Percentiles rank a stretch among this genome's conserved stretches.
phyloP scores from a whole-genome alignment of 2,113 vertebrate genomes.

The Tetraodon nigroviridis region DNA sequence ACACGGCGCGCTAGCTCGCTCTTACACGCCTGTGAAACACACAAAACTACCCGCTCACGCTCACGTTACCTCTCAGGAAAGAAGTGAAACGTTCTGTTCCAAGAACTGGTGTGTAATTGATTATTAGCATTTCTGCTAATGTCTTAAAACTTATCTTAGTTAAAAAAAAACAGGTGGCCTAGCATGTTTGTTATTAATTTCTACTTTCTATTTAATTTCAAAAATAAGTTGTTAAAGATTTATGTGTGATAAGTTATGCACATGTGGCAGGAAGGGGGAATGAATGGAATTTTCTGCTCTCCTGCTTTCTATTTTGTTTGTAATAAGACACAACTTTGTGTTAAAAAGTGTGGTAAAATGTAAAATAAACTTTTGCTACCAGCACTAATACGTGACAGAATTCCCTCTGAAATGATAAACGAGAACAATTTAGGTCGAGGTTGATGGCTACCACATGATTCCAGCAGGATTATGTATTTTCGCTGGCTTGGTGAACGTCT shows the following conservation, averaged over 20 bases:
- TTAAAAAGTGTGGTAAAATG: too few species aligned
- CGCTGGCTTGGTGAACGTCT: constrained; percentile 40
- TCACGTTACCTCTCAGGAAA: constrained; percentile 58
- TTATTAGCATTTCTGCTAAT: too few species aligned
- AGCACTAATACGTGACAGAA: constrained; percentile 1
- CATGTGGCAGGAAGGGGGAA: too few species aligned
- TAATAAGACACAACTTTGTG: too few species aligned
- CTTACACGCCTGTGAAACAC: constrained; percentile 71
- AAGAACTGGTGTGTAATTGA: constrained; percentile 52
- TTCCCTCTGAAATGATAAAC: constrained; percentile 20
- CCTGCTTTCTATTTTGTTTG: too few species aligned
- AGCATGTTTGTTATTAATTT: neutral
- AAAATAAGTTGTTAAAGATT: too few species aligned
- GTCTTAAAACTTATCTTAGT: constrained; percentile 7
- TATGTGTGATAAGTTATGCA: too few species aligned
- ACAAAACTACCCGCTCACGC: constrained; percentile 64
- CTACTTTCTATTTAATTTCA: too few species aligned
- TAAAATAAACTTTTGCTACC: too few species aligned
- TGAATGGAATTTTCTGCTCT: too few species aligned
- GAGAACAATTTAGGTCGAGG: constrained; percentile 11
- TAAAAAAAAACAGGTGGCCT: constrained; percentile 48
- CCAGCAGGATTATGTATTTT: constrained; percentile 24
- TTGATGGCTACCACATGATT: constrained; percentile 34
- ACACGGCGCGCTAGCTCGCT: constrained; percentile 56
- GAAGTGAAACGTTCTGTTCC: constrained; percentile 66